Percentiles rank a stretch among this genome's conserved stretches.
These are phyloP conservation scores for Apamea sordens DNA, from an alignment of 2,888 invertebrate genomes.

Conservation along the genomic window DNA sequence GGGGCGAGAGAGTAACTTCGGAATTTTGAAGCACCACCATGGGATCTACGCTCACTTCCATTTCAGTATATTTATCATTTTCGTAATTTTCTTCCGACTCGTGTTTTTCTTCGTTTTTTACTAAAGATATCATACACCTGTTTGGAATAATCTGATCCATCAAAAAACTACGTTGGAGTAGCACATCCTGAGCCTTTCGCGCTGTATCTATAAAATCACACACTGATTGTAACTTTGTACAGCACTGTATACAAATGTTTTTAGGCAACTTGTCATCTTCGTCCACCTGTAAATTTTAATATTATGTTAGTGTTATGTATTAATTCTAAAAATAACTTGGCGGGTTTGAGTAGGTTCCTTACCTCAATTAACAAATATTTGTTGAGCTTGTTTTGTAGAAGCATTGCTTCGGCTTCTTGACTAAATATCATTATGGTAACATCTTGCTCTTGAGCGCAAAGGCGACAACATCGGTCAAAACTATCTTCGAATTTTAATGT, in stretches of 20 bases:
- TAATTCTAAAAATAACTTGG: background rate
- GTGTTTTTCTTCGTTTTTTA: conserved; percentile 57
- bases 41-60: conserved; percentile 93
- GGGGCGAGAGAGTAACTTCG: conserved; percentile 78
- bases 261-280: conserved; percentile 92
- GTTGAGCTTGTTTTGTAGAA: conserved; percentile 92
- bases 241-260: conserved; percentile 92
- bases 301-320: conserved; percentile 1
- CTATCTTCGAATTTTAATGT: conserved; percentile 68
- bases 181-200: conserved; percentile 91
- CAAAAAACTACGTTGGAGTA: conserved; percentile 81
- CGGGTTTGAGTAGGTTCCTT: conserved; percentile 8
- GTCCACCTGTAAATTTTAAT: conserved; percentile 88
- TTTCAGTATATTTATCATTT: conserved; percentile 86
- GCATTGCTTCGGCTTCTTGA: conserved; percentile 91
- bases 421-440: conserved; percentile 92
- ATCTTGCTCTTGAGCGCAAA: conserved; percentile 91
- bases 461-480: conserved; percentile 90
- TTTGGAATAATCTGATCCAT: conserved; percentile 83
- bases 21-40: conserved; percentile 92
- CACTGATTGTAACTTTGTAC: conserved; percentile 91
- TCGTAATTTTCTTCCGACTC: conserved; percentile 67
- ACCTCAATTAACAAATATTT: conserved; percentile 93
- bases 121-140: conserved; percentile 40
- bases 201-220: conserved; percentile 93